Evolutionary conservation across 2,797 vertebrate species (phyloP).

Genomic region (Anas flavirostris): DNA sequence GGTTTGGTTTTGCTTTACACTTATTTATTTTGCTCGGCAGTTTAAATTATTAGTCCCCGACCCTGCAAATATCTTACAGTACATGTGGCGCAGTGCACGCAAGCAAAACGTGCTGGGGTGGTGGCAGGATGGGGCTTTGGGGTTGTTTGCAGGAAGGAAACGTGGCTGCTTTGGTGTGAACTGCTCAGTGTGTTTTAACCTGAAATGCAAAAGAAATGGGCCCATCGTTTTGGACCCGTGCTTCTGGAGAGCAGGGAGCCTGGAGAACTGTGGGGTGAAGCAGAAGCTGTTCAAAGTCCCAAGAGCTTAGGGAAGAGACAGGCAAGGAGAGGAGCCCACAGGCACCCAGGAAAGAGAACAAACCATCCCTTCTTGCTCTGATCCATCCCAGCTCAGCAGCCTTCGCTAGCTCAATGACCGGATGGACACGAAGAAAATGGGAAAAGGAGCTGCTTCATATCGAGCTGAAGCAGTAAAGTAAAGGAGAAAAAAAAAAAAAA

Average conservation of each 20-base stretch:
- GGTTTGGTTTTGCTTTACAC: constrained; percentile 42
- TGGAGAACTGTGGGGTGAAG: background rate
- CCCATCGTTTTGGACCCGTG: too few relatives aligned
- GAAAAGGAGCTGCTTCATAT: background rate
- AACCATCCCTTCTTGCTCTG: background rate
- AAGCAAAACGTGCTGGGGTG: background rate
- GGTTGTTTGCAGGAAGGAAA: background rate
- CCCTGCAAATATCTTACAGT: constrained; percentile 52
- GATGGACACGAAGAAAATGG: background rate
- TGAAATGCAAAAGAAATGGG: background rate
- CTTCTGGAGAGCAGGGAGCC: background rate
- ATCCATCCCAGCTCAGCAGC: background rate
- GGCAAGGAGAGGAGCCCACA: background rate
- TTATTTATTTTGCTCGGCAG: constrained; percentile 64
- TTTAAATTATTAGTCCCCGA: constrained; percentile 59
- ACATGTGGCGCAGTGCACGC: background rate
- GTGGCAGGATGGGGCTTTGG: background rate
- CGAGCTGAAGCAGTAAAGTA: background rate
- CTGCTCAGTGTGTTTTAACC: background rate
- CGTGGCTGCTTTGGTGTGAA: background rate
- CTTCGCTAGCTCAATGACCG: accelerated
- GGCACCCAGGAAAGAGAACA: background rate
- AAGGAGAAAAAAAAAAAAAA: accelerated
- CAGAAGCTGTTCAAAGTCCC: background rate
- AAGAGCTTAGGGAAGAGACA: accelerated